A percentile compares a stretch with the other conserved stretches of the same genome.
Evolutionary conservation across 1,140 invertebrate genomes (phyloP).

Genomic region (Danaus melanippus): DNA sequence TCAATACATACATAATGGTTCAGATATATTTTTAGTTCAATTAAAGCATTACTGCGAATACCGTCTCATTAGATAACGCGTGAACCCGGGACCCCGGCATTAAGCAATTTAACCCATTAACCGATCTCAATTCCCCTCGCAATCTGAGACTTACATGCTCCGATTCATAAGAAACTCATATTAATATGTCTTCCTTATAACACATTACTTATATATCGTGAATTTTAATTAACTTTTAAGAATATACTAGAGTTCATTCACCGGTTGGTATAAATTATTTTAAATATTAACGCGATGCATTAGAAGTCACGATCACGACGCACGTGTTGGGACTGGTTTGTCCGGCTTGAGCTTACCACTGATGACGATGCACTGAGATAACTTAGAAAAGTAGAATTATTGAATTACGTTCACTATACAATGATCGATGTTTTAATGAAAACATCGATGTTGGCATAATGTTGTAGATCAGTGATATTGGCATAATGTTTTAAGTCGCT

Average conservation of each 20-base stretch:
- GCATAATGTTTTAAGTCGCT: too few species aligned
- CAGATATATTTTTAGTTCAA: conserved; percentile 8
- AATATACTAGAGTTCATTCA: too few species aligned
- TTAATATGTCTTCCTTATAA: conserved; percentile 1
- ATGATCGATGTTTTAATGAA: too few species aligned
- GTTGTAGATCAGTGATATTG: too few species aligned
- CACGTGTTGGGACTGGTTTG: conserved; percentile 50
- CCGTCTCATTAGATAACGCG: conserved; percentile 46
- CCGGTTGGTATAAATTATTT: too few species aligned
- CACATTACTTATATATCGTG: background rate
- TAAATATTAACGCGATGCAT: too few species aligned
- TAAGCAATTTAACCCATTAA: conserved; percentile 57
- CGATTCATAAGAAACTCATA: conserved; percentile 22
- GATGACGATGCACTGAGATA: too few species aligned
- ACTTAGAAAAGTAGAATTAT: too few species aligned
- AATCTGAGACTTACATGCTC: conserved; percentile 31
- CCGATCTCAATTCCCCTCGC: conserved; percentile 22
- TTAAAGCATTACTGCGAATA: conserved; percentile 18
- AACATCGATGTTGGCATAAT: too few species aligned
- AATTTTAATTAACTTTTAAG: too few species aligned
- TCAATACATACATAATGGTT: too few species aligned
- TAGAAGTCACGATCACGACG: conserved; percentile 39
- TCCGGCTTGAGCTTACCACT: conserved; percentile 4
- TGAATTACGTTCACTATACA: too few species aligned
- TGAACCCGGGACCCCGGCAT: conserved; percentile 51